Base-by-base conservation (phyloP, 2,888 invertebrate genomes). In the Drosophila aldrichi region DNA sequence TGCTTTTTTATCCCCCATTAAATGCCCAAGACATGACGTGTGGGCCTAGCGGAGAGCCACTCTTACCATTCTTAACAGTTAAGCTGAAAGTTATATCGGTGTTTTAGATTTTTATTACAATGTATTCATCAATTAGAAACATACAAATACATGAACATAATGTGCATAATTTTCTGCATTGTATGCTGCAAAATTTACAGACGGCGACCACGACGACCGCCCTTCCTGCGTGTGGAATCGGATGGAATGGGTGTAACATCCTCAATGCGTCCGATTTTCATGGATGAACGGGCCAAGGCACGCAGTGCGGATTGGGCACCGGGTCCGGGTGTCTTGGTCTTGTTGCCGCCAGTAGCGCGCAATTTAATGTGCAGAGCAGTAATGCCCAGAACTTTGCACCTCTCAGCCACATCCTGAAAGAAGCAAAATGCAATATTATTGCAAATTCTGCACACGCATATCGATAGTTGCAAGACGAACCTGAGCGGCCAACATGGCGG, bases 401-500 rank as follows among this genome's bases (percentile, higher is more conserved):
- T 98, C 92, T 99, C 99, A 88, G 99, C 99, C 73, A 99, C 99
- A 95, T 99, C 99, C 97, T 97, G 55, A n/a, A 16, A 25, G 16
- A 14, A 18, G 7, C 25, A 18, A 25, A 7, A 36, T 14, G 20
- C 12, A 14, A 34, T 16, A 22, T 29, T 25, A 52, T 52, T 44
- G 41, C 18, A 20, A 20, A 32, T 10, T 32, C 54, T 14, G 4
- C 25, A 6, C 3, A 8, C 32, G 34, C 3, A 8, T 34, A 32
- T 14, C 32, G 2, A 38, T 14, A 29, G 16, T 16, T 16, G 36
- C 9, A 20, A 16, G 32, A 12, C 82, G 91, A 93, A 97, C 97
- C 95, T 99, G 99, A 84, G 99, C 99, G 89, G 99, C 99, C 94
- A 99, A 98, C 99, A 99, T 99, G 96, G 99, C 99, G 91, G 99